A percentile compares a stretch with the other conserved stretches of the same genome.
Evolutionary conservation across 2,797 vertebrate genomes (phyloP).

Genomic region (Cynopterus sphinx): DNA sequence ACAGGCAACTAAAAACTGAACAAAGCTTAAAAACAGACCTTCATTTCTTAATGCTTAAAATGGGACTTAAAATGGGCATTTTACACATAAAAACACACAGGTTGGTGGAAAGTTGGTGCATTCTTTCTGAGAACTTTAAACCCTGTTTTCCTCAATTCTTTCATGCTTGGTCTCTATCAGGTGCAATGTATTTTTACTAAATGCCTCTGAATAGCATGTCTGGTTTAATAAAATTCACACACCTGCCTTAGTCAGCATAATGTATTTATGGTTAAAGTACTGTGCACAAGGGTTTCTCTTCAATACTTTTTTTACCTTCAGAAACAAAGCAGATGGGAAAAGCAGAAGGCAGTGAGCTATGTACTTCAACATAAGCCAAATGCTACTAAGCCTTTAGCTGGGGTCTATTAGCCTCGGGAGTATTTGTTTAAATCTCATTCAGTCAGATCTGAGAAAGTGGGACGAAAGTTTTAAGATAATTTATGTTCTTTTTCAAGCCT

Average conservation of each 20-base stretch:
- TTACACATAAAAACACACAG: not conserved
- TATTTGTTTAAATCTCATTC: slow-evolving; percentile 34
- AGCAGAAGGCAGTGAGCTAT: slow-evolving; percentile 45
- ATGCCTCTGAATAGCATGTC: not conserved
- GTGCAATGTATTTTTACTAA: not conserved
- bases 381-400: slow-evolving; percentile 25
- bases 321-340: slow-evolving; percentile 47
- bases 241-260: not conserved
- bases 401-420: not conserved
- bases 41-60: slow-evolving; percentile 33
- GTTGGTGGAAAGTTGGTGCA: not conserved
- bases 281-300: slow-evolving; percentile 18
- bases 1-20: not conserved
- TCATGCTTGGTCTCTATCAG: not conserved
- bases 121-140: not conserved
- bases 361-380: slow-evolving; percentile 11
- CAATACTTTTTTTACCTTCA: slow-evolving; percentile 44
- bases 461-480: not conserved
- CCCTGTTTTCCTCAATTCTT: slow-evolving; percentile 5
- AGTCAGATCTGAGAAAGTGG: not conserved
- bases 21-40: not conserved
- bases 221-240: slow-evolving; percentile 14
- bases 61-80: not conserved
- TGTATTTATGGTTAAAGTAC: slow-evolving; percentile 8
- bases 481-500: slow-evolving; percentile 42